Evolutionary conservation across 2,797 vertebrate species (phyloP).

Genomic region (Pempheris klunzingeri): DNA sequence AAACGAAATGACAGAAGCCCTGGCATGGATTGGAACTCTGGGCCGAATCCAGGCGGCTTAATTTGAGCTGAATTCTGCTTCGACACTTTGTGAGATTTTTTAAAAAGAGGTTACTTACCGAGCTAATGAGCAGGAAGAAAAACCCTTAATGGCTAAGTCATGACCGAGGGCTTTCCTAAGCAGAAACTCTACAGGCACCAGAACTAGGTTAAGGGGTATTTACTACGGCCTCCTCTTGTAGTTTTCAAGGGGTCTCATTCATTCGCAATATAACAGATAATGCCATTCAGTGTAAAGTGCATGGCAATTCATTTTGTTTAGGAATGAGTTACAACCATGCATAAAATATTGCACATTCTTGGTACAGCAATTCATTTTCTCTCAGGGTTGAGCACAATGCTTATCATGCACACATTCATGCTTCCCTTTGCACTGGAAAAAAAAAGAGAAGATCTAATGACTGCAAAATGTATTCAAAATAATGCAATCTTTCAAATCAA

Average conservation of each 20-base stretch:
- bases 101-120: conserved; percentile 74
- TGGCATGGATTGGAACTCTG: conserved; percentile 70
- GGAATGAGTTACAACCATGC: conserved; percentile 75
- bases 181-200: conserved; percentile 38
- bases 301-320: conserved; percentile 67
- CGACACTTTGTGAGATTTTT: conserved; percentile 53
- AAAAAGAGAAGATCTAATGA: conserved; percentile 59
- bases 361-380: conserved; percentile 65
- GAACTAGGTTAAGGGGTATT: conserved; percentile 56
- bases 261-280: conserved; percentile 70
- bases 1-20: conserved; percentile 73
- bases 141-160: conserved; percentile 60
- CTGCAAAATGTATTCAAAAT: conserved; percentile 55
- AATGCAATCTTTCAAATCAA: conserved; percentile 72
- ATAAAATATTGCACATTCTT: conserved; percentile 78
- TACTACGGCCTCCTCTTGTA: conserved; percentile 55
- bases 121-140: conserved; percentile 76
- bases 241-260: conserved; percentile 73
- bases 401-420: conserved; percentile 86
- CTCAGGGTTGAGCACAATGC: conserved; percentile 78
- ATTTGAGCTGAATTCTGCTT: conserved; percentile 70
- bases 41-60: conserved; percentile 68
- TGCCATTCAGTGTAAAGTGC: conserved; percentile 71
- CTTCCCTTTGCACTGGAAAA: conserved; percentile 61
- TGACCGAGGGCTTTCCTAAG: conserved; percentile 54